Conservation (phyloP, 64 coral and sea anemone species). For the Montipora cactus region DNA sequence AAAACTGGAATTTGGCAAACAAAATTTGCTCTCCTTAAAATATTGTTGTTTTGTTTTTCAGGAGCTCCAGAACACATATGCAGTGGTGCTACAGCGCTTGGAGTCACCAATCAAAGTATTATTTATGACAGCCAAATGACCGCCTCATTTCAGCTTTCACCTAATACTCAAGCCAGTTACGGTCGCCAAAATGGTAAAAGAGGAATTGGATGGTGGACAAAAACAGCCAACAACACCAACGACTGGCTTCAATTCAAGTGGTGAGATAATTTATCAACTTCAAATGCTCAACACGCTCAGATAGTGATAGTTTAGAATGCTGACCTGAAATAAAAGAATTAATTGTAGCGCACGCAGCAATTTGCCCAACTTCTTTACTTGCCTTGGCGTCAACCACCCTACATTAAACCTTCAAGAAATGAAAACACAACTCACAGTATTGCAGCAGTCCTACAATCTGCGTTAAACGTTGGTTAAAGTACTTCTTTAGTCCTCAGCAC, state of each 20-base stretch:
- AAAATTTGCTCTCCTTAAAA: background rate
- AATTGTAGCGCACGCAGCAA: too few relatives aligned
- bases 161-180: background rate
- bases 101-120: background rate
- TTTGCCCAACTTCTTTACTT: too few relatives aligned
- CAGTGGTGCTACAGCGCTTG: background rate
- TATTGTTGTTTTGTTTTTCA: background rate
- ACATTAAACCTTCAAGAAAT: too few relatives aligned
- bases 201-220: conserved; percentile 7
- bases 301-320: too few relatives aligned
- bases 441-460: too few relatives aligned
- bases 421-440: too few relatives aligned
- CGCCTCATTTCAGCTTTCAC: background rate
- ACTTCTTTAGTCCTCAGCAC: too few relatives aligned
- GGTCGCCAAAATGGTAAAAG: conserved; percentile 5
- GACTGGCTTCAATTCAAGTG: conserved; percentile 46
- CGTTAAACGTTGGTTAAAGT: too few relatives aligned
- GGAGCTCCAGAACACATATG: background rate
- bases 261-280: background rate
- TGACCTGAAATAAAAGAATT: too few relatives aligned
- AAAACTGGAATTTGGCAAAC: too few relatives aligned
- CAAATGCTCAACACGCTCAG: too few relatives aligned
- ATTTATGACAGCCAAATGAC: conserved; percentile 26
- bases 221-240: background rate
- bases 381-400: too few relatives aligned